A percentile compares a stretch with the other conserved stretches of the same genome.
Evolutionary conservation across 2,113 vertebrate genomes (phyloP).

Genomic region (Pangasianodon hypophthalmus): DNA sequence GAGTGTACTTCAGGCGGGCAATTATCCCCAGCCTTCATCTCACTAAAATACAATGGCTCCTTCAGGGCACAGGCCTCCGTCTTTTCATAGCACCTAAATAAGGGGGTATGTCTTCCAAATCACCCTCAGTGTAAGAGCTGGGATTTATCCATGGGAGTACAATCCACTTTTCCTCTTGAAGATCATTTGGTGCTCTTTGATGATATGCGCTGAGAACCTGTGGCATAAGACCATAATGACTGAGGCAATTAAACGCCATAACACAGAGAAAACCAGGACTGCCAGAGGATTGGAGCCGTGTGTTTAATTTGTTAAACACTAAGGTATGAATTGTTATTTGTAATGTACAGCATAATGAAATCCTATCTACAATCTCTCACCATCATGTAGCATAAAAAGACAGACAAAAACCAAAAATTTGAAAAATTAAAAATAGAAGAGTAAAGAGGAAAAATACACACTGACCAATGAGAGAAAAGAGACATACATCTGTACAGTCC

Average conservation of each 20-base stretch:
- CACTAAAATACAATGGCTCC: slow-evolving; percentile 39
- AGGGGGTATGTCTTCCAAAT: slow-evolving; percentile 52
- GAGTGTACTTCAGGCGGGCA: slow-evolving; percentile 39
- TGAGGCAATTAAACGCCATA: not conserved
- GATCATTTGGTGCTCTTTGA: slow-evolving; percentile 52
- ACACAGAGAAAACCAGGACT: not conserved
- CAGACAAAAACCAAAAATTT: not conserved
- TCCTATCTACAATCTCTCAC: not conserved
- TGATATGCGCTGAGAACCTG: slow-evolving; percentile 41
- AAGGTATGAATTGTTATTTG: not conserved
- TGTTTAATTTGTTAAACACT: slow-evolving; percentile 18
- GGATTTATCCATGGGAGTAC: slow-evolving; percentile 59
- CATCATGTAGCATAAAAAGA: not conserved
- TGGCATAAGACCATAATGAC: slow-evolving; percentile 51
- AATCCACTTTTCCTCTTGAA: slow-evolving; percentile 57
- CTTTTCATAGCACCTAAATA: slow-evolving; percentile 23
- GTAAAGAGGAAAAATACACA: not conserved
- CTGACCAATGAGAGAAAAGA: not conserved
- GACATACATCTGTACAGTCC: not conserved
- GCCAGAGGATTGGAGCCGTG: not conserved
- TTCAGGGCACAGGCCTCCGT: slow-evolving; percentile 13
- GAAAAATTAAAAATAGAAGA: not conserved
- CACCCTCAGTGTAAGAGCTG: slow-evolving; percentile 47
- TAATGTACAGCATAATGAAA: not conserved
- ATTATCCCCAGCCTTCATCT: slow-evolving; percentile 46